Conservation (phyloP, 2,113 vertebrate genomes). For the Urocitellus parryii region DNA sequence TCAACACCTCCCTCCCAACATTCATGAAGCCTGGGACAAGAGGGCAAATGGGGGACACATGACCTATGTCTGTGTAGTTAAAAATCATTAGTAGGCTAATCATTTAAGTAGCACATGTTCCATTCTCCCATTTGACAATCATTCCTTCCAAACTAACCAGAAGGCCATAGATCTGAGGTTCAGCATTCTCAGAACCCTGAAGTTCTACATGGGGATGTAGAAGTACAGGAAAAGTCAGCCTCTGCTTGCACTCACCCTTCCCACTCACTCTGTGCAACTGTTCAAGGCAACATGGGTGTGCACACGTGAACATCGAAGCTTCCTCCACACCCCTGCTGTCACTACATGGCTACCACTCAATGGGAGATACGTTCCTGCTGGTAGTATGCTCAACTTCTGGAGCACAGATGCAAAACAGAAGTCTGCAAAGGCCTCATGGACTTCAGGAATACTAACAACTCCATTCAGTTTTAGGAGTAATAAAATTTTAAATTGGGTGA, state of each 20-base stretch:
- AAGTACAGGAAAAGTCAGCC: background rate
- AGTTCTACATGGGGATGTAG: too few species aligned
- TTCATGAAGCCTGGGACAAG: background rate
- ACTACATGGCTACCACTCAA: background rate
- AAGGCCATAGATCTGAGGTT: background rate
- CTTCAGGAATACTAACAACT: too few species aligned
- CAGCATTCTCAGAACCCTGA: background rate
- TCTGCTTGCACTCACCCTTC: background rate
- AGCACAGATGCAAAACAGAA: background rate
- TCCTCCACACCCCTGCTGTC: too few species aligned
- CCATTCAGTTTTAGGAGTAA: too few species aligned
- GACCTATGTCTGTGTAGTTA: background rate
- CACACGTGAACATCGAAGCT: background rate
- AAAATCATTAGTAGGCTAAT: background rate
- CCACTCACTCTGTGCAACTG: background rate
- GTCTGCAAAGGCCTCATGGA: background rate
- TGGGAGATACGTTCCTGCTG: background rate
- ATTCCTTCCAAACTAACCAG: background rate
- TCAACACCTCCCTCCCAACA: background rate
- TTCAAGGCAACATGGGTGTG: background rate
- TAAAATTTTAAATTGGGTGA: background rate
- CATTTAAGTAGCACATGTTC: background rate
- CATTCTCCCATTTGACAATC: background rate
- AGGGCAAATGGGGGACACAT: background rate
- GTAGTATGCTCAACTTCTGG: background rate